Evolutionary conservation across 2,797 vertebrate genomes (phyloP).

Genomic region (Botia almorhae): DNA sequence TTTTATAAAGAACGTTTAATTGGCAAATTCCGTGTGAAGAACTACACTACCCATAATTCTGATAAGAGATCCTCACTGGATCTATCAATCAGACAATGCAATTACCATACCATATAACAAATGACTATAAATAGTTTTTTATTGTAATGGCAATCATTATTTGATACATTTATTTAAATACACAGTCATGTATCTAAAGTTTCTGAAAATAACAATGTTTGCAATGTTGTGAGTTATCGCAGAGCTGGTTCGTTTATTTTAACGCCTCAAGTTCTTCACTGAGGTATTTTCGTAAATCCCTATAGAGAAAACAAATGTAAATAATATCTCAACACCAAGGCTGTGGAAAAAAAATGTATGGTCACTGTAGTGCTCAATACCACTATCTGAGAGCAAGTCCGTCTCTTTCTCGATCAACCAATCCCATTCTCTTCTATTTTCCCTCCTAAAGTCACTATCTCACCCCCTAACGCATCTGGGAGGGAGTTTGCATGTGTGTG

Average conservation of each 20-base stretch:
- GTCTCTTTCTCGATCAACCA: slow-evolving; percentile 52
- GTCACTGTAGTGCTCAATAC: not conserved
- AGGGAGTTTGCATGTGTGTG: slow-evolving; percentile 55
- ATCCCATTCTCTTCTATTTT: slow-evolving; percentile 72
- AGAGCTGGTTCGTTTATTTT: no score
- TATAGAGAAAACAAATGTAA: no score
- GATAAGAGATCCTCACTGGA: not conserved
- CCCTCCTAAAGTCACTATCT: slow-evolving; percentile 60
- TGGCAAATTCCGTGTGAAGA: not conserved
- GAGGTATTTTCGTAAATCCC: no score
- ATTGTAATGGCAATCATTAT: no score
- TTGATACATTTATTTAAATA: no score
- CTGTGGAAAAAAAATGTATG: not conserved
- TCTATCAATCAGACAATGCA: no score
- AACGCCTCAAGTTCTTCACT: no score
- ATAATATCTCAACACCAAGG: not conserved
- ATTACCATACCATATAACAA: no score
- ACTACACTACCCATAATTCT: not conserved
- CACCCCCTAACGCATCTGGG: slow-evolving; percentile 37
- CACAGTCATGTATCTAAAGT: no score
- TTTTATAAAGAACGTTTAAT: not conserved
- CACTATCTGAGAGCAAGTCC: slow-evolving; percentile 39
- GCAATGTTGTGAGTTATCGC: no score
- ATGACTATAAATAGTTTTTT: no score
- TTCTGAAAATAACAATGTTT: no score